These are phyloP conservation scores for Sebastes minor DNA, from an alignment of 2,797 vertebrate genomes.

Conservation along the genomic window DNA sequence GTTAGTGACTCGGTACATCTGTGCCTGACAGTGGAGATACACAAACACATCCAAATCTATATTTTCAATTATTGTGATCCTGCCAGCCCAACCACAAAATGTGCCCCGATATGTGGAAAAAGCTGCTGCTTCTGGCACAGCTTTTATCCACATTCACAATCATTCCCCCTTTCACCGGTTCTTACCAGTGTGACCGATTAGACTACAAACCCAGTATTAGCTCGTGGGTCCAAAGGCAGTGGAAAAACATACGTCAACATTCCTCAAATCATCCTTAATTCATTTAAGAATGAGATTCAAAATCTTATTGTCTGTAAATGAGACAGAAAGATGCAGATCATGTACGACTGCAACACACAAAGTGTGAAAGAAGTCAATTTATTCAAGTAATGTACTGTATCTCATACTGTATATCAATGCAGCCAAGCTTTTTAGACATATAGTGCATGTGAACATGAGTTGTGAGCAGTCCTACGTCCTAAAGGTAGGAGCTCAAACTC, in stretches of 20 bases:
- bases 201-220: neutral
- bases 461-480: no score
- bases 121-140: neutral
- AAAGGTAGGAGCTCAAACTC: no score
- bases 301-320: neutral
- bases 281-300: neutral
- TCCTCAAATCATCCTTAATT: neutral
- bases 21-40: no score
- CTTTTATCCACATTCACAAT: neutral
- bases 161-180: neutral
- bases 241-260: neutral
- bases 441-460: no score
- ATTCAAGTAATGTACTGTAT: no score
- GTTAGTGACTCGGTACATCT: no score
- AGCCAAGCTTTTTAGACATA: no score
- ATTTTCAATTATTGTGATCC: conserved; percentile 12
- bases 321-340: neutral
- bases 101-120: conserved; percentile 20
- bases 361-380: no score
- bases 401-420: no score
- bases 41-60: neutral
- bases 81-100: conserved; percentile 12
- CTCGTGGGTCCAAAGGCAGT: neutral
- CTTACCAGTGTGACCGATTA: neutral
- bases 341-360: neutral